Conservation (phyloP, 2,888 invertebrate genomes). For the Callinectes sapidus region DNA sequence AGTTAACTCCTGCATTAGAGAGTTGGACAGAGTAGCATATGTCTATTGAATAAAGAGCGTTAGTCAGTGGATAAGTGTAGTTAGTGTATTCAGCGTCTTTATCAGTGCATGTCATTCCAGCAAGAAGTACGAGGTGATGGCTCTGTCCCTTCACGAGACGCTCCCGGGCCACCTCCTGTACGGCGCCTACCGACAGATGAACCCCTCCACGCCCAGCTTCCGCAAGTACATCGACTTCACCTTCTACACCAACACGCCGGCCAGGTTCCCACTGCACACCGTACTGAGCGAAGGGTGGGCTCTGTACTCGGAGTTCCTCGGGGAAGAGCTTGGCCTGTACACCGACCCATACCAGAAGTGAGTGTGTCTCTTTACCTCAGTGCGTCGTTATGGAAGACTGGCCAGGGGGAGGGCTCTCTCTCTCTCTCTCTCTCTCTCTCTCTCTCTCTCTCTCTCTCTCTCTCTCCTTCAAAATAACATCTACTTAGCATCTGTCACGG, state of each 20-base stretch:
- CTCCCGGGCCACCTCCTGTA: constrained; percentile 77
- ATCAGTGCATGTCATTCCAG: constrained; percentile 68
- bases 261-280: constrained; percentile 68
- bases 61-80: too few relatives aligned
- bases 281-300: constrained; percentile 75
- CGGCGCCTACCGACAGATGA: constrained; percentile 74
- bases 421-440: constrained; percentile 14
- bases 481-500: too few relatives aligned
- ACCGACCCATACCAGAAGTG: constrained; percentile 73
- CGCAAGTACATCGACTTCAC: constrained; percentile 57
- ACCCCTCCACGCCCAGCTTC: constrained; percentile 69
- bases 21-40: too few relatives aligned
- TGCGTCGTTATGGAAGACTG: neutral
- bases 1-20: too few relatives aligned
- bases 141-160: constrained; percentile 76
- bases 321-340: constrained; percentile 75
- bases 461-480: constrained; percentile 13
- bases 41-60: too few relatives aligned
- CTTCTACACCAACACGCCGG: constrained; percentile 49
- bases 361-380: neutral
- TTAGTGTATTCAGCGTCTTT: neutral
- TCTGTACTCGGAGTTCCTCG: constrained; percentile 76
- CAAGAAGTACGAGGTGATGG: constrained; percentile 75
- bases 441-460: constrained; percentile 32
- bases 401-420: too few relatives aligned